These are phyloP conservation scores for Cryptoblepharus egeriae DNA, from an alignment of 2,797 vertebrate genomes.

Conservation along the genomic window DNA sequence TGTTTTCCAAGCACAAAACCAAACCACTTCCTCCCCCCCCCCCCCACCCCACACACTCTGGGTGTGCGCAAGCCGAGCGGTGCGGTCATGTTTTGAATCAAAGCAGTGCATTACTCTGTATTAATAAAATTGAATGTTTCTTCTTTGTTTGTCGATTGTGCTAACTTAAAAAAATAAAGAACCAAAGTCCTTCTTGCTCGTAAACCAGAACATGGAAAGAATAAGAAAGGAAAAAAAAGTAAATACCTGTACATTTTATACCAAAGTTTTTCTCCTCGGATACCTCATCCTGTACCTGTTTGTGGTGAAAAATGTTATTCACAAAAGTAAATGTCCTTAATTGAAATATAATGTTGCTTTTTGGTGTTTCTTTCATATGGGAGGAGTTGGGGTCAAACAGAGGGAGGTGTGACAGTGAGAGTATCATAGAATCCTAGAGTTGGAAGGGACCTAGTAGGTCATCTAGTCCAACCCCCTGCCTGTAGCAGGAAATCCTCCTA, in stretches of 20 bases:
- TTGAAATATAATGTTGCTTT: background rate
- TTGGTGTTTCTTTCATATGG: background rate
- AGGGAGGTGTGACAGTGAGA: no score
- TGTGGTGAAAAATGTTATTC: constrained; percentile 47
- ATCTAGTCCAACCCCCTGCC: no score
- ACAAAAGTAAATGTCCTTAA: constrained; percentile 40
- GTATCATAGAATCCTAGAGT: no score
- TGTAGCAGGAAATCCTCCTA: no score
- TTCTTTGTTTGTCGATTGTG: constrained; percentile 39
- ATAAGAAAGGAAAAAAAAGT: background rate
- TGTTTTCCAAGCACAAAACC: no score
- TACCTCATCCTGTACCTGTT: constrained; percentile 47
- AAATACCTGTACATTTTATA: constrained; percentile 40
- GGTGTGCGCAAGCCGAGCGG: constrained; percentile 17
- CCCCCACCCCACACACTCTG: background rate
- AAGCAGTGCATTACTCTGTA: constrained; percentile 40
- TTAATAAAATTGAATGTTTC: constrained; percentile 45
- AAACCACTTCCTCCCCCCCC: no score
- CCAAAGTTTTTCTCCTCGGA: constrained; percentile 40
- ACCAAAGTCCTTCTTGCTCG: constrained; percentile 29
- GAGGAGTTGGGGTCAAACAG: background rate
- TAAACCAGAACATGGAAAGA: constrained; percentile 10
- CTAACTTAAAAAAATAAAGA: constrained; percentile 17
- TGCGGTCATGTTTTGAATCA: constrained; percentile 31
- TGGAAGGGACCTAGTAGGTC: no score